Evolutionary conservation across 2,888 invertebrate species (phyloP).

Genomic region (Diadegma fenestrale): DNA sequence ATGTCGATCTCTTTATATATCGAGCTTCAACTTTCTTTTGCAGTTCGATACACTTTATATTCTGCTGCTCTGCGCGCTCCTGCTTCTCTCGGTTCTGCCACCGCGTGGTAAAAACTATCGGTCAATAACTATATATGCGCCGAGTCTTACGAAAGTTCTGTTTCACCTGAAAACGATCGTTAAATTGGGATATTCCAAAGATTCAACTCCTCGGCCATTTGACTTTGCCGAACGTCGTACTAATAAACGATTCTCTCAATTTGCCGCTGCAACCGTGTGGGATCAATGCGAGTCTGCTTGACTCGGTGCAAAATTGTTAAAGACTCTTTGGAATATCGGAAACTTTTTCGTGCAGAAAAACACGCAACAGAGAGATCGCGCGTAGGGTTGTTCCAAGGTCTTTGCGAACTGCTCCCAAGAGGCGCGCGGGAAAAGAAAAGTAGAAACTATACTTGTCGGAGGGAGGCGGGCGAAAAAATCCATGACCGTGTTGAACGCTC

Average conservation of each 20-base stretch:
- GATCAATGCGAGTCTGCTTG: no score
- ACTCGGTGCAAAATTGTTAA: no score
- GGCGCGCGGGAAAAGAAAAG: constrained; percentile 17
- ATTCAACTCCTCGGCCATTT: neutral
- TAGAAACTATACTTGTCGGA: constrained; percentile 23
- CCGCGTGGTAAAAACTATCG: constrained; percentile 25
- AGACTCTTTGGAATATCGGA: no score
- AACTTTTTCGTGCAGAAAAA: neutral
- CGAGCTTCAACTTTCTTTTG: constrained; percentile 15
- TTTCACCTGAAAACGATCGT: neutral
- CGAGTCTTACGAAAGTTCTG: neutral
- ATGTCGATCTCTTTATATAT: neutral
- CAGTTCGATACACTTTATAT: constrained; percentile 56
- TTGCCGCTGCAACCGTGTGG: neutral
- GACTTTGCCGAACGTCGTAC: neutral
- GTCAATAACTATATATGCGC: neutral
- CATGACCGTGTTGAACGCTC: constrained; percentile 42
- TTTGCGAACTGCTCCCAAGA: constrained; percentile 40
- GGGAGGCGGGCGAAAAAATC: constrained; percentile 53
- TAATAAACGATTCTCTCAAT: neutral
- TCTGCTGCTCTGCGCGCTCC: constrained; percentile 24
- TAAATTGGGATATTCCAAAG: neutral
- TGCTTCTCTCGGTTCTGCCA: constrained; percentile 25
- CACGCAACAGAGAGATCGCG: constrained; percentile 15
- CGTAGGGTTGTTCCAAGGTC: constrained; percentile 25